Conservation (phyloP, 2,113 vertebrate genomes). For the Rhinolophus ferrumequinum region DNA sequence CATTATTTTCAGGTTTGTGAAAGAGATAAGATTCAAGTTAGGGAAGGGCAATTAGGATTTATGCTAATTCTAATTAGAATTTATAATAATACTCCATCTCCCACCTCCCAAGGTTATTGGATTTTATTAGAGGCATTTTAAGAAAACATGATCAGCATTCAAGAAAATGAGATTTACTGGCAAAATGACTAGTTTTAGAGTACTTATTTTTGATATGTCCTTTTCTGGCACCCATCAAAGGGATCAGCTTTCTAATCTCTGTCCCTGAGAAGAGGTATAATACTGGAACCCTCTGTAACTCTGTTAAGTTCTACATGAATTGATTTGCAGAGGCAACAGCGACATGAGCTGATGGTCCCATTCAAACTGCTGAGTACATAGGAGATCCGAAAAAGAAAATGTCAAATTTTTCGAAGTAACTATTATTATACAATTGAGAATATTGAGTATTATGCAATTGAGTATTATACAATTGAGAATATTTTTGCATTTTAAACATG, state of each 20-base stretch:
- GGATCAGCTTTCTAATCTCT: neutral
- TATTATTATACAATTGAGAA: neutral
- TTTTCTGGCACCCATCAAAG: neutral
- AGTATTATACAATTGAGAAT: neutral
- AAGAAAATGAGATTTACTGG: constrained; percentile 38
- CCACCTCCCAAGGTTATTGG: neutral
- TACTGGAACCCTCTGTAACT: neutral
- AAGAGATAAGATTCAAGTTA: neutral
- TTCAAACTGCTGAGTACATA: neutral
- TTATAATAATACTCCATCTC: neutral
- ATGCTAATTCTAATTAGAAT: neutral
- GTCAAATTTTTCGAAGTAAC: neutral
- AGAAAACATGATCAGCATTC: neutral
- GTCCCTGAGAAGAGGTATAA: neutral
- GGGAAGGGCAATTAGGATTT: neutral
- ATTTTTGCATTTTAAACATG: neutral
- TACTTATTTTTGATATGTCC: neutral
- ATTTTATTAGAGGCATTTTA: neutral
- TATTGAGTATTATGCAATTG: no score
- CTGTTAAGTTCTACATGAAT: neutral
- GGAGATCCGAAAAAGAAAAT: neutral
- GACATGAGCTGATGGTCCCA: neutral
- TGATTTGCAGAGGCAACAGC: neutral
- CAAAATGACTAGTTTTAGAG: neutral
- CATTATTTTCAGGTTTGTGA: neutral